Evolutionary conservation across 1,140 invertebrate genomes (phyloP), one percentile per base, ranked within the genome.

Genomic region (Trichonephila clavata): DNA sequence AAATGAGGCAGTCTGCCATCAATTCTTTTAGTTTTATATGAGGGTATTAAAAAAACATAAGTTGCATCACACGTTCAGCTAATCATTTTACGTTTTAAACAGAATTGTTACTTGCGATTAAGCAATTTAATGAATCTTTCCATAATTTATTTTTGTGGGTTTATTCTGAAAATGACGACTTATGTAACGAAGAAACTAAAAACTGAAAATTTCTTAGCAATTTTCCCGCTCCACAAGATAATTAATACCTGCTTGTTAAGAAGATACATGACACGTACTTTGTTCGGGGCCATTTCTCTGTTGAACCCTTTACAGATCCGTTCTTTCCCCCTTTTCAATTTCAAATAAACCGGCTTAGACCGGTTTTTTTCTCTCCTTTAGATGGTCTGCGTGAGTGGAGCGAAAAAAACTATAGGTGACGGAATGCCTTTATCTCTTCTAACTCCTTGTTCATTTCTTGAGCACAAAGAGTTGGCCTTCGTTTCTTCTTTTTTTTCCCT

Each of bases 381-480:
- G 61, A 63, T 20, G 61, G 61, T 63, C 68, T 80, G 59, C 59
- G 57, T 83, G 59, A 63, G 61, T 68, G 86, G 65, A 80, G 68
- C 20, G 57, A 86, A 61, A 86, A 27, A 63, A 86, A 21, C 21
- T 50, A 43, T 57, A 32, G n/a, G 10, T 8, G 59, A 32, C 59
- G 39, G 61, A 92, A 86, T 86, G 63, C 50, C 32, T 65, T 32
- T 86, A 71, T 61, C 50, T 91, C 24, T 91, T 27, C 18, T 57
- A 27, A 24, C n/a, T 92, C 61, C 16, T 18, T 89, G 60, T 71
- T 59, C 27, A 57, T 80, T 89, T 90, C 80, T 20, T 71, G 80
- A 27, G 61, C 61, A 63, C 90, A 84, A 86, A 92, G 81, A 86
- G 39, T 81, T 92, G 90, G 63, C 90, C 90, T 92, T 92, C 90